A percentile compares a stretch with the other conserved stretches of the same genome.
These are phyloP conservation scores for Scaptomyza caliginosa DNA, from an alignment of 2,888 invertebrate genomes.

Conservation along the genomic window DNA sequence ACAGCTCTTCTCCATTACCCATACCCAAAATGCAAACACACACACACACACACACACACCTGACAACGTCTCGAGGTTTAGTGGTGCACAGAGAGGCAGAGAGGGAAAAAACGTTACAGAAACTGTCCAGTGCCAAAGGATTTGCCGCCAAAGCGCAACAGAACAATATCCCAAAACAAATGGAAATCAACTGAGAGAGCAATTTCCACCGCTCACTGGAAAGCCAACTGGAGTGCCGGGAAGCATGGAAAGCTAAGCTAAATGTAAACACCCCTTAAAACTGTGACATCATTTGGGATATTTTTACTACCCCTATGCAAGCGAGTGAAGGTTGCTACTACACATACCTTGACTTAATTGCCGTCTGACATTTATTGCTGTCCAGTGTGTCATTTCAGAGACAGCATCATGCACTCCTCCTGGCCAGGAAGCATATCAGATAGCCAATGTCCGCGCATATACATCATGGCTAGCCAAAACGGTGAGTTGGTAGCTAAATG, in stretches of 20 bases:
- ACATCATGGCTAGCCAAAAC: conserved; percentile 32
- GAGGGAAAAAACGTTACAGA: conserved; percentile 6
- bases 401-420: conserved; percentile 23
- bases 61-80: conserved; percentile 52
- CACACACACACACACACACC: conserved; percentile 21
- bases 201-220: conserved; percentile 30
- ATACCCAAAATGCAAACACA: conserved; percentile 13
- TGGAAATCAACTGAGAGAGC: conserved; percentile 19
- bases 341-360: conserved; percentile 64
- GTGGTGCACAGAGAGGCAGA: conserved; percentile 24
- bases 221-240: conserved; percentile 15
- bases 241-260: conserved; percentile 4
- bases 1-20: conserved; percentile 3
- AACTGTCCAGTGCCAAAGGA: conserved; percentile 10
- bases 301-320: conserved; percentile 27
- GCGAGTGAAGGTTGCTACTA: conserved; percentile 11
- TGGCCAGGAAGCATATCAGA: conserved; percentile 13
- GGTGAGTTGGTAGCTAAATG: conserved; percentile 23
- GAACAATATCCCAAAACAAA: conserved; percentile 71
- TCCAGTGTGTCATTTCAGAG: conserved; percentile 57
- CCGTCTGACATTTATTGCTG: conserved; percentile 66
- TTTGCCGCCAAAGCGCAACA: conserved; percentile 51
- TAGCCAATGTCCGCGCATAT: conserved; percentile 44
- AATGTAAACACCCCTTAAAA: conserved; percentile 37
- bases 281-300: conserved; percentile 54